Evolutionary conservation across 2,113 vertebrate species (phyloP).

Genomic region (Rhinolophus sinicus): DNA sequence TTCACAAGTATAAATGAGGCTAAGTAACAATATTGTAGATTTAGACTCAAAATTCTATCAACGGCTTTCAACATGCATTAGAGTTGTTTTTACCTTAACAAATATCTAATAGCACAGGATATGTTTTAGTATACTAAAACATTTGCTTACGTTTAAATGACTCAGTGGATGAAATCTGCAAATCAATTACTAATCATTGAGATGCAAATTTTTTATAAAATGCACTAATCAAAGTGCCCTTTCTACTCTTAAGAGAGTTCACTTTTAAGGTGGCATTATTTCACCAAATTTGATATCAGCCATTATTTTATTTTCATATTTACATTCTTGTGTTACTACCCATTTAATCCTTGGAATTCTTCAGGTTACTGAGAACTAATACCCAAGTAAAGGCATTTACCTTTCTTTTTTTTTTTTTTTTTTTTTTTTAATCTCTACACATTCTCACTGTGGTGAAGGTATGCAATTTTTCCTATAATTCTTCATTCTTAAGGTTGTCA

Average conservation of each 20-base stretch:
- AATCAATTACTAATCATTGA: neutral
- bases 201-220: neutral
- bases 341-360: neutral
- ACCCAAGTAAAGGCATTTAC: neutral
- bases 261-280: neutral
- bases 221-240: neutral
- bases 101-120: neutral
- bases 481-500: neutral
- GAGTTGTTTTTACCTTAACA: neutral
- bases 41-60: neutral
- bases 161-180: neutral
- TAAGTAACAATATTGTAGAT: neutral
- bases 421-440: neutral
- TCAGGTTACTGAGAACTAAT: neutral
- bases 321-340: neutral
- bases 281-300: neutral
- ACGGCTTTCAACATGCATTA: neutral
- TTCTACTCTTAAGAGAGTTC: neutral
- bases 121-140: neutral
- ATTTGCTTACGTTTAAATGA: slow-evolving; percentile 19
- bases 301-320: neutral
- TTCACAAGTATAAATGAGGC: neutral
- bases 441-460: neutral
- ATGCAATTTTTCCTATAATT: neutral
- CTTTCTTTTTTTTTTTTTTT: neutral